Evolutionary conservation across 2,113 vertebrate genomes (phyloP).

Genomic region (Cyprinodon variegatus): DNA sequence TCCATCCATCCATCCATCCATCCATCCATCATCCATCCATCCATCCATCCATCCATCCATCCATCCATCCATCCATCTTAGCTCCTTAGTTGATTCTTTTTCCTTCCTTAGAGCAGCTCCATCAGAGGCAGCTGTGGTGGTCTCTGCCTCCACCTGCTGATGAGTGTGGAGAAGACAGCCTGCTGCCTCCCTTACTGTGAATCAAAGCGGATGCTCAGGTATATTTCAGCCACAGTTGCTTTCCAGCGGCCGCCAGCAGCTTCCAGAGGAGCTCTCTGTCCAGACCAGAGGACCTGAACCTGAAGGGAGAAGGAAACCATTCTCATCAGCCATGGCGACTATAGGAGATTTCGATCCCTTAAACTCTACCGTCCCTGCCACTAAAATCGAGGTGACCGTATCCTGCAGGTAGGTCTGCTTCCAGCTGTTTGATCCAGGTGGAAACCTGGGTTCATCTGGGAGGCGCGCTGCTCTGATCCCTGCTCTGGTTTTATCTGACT

Average conservation of each 20-base stretch:
- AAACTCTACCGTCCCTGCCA: constrained; percentile 88
- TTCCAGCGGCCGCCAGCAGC: constrained; percentile 17
- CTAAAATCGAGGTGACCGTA: constrained; percentile 93
- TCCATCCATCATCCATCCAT: too few relatives aligned
- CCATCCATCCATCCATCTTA: too few relatives aligned
- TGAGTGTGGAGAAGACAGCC: constrained; percentile 21
- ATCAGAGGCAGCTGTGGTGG: not conserved
- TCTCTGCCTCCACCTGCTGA: constrained; percentile 73
- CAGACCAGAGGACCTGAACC: not conserved
- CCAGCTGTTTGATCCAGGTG: not conserved
- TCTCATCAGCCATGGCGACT: constrained; percentile 82
- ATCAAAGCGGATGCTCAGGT: constrained; percentile 60
- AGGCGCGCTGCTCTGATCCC: too few relatives aligned
- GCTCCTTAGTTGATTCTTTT: too few relatives aligned
- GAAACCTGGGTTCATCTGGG: not conserved
- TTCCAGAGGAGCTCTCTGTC: not conserved
- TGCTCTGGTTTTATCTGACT: not conserved
- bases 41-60: too few relatives aligned
- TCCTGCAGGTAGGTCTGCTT: constrained; percentile 87
- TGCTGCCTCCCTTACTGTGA: constrained; percentile 29
- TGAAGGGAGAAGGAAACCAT: too few relatives aligned
- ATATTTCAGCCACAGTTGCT: constrained; percentile 40
- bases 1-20: too few relatives aligned
- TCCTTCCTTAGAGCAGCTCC: too few relatives aligned
- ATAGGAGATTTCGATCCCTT: constrained; percentile 86